Evolutionary conservation across 1,140 invertebrate genomes (phyloP).

Genomic region (Vanessa atalanta): DNA sequence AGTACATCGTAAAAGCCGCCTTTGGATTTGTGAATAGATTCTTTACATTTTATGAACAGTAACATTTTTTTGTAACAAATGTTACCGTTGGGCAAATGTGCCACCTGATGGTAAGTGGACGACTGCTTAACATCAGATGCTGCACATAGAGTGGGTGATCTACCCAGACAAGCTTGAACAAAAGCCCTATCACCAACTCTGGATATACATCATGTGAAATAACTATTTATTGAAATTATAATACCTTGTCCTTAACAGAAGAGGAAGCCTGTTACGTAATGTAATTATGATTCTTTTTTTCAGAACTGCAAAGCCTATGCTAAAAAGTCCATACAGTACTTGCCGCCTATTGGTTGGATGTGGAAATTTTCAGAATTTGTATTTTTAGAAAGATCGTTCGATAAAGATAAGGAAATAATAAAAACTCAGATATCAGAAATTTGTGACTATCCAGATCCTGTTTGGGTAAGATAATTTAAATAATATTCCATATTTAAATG

Average conservation of each 20-base stretch:
- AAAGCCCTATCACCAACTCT: no score
- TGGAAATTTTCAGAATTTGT: slow-evolving; percentile 97
- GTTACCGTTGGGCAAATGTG: no score
- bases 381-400: slow-evolving; percentile 94
- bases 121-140: no score
- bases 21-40: no score
- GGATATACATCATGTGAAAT: no score
- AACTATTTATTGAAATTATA: no score
- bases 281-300: slow-evolving; percentile 53
- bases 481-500: not conserved
- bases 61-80: no score
- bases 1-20: no score
- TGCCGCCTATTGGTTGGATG: slow-evolving; percentile 97
- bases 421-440: slow-evolving; percentile 89
- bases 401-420: slow-evolving; percentile 93
- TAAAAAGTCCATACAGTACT: slow-evolving; percentile 94
- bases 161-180: no score
- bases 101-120: no score
- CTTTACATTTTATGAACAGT: no score
- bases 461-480: slow-evolving; percentile 84
- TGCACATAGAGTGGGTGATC: no score
- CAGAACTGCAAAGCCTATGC: slow-evolving; percentile 97
- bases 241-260: not conserved
- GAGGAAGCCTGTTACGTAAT: not conserved
- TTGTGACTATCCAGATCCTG: slow-evolving; percentile 92